Evolutionary conservation across 2,113 vertebrate genomes (phyloP), one percentile per base, ranked within the genome.

Genomic region (Parus major): DNA sequence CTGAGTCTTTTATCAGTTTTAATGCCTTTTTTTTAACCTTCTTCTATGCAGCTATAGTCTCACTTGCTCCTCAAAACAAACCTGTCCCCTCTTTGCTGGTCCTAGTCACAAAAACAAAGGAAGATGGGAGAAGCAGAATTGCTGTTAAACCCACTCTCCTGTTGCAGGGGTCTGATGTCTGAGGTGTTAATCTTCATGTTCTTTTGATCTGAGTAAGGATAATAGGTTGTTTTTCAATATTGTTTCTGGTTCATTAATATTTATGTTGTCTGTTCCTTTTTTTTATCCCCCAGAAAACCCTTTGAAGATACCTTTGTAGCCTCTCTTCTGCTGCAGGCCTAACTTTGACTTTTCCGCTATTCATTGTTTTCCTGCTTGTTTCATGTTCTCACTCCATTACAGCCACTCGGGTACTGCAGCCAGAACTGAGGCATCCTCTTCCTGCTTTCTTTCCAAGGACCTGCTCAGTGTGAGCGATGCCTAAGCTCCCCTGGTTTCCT

Each of bases 191-290:
- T 95, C 93, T 96, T 95, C 83, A 65, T 75, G 61, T 91, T 95
- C 97, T 96, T 98, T 97, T 97, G 97, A 97, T 97, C 96, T 95
- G 89, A 86, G 88, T 83, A 77, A 96, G 93, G 89, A 95, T 97
- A 97, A 97, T 97, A 72, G 93, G 82, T 95, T 97, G 84, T 95
- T 97, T 96, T 97, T 91, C 97, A 96, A 79, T 95, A 97, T 96
- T 96, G 82, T 97, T 97, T 93, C 85, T 82, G 82, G 70, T 90
- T 98, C 96, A 97, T 97, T 95, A 97, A 97, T 97, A 97, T 97
- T 95, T 92, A 97, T 96, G 94, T 21, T 94, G 52, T 66, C 95
- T 95, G 80, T 41, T 91, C 41, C 46, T 73, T 82, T 92, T 90
- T 92, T 87, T 90, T 76, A 60, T 46, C 19, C 53, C 44, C 73